Evolutionary conservation across 2,888 invertebrate species (phyloP).

Genomic region (Fissipunctia ypsillon): DNA sequence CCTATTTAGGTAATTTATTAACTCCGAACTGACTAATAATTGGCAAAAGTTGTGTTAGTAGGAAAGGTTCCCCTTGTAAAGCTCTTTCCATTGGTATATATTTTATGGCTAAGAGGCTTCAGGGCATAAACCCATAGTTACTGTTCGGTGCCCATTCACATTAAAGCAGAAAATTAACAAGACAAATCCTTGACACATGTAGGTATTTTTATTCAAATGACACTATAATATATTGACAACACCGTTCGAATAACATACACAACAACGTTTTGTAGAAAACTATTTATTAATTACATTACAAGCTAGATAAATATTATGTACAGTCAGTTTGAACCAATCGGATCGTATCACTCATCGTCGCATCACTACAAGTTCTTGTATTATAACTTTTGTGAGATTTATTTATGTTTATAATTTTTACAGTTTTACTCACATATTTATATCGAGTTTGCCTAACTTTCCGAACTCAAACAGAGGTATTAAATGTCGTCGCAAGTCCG

Average conservation of each 20-base stretch:
- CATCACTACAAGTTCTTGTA: slow-evolving; percentile 34
- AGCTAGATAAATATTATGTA: slow-evolving; percentile 64
- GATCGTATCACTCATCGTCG: slow-evolving; percentile 55
- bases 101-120: too few species aligned
- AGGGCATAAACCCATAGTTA: too few species aligned
- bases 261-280: slow-evolving; percentile 46
- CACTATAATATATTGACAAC: slow-evolving; percentile 1
- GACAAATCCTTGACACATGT: neutral
- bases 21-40: too few species aligned
- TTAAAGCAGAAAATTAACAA: slow-evolving; percentile 18
- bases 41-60: too few species aligned
- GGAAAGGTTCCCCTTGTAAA: too few species aligned
- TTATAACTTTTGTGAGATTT: slow-evolving; percentile 20
- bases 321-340: slow-evolving; percentile 63
- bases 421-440: neutral
- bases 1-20: too few species aligned
- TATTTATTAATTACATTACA: slow-evolving; percentile 49
- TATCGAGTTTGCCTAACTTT: neutral
- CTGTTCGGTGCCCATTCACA: too few species aligned
- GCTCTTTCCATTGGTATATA: too few species aligned
- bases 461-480: neutral
- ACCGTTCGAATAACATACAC: slow-evolving; percentile 41
- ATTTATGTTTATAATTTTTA: slow-evolving; percentile 16
- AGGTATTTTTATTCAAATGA: slow-evolving; percentile 16
- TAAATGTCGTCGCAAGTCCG: neutral